phyloP scores from a whole-genome alignment of 2,797 vertebrate species.

The Mycteria americana region DNA sequence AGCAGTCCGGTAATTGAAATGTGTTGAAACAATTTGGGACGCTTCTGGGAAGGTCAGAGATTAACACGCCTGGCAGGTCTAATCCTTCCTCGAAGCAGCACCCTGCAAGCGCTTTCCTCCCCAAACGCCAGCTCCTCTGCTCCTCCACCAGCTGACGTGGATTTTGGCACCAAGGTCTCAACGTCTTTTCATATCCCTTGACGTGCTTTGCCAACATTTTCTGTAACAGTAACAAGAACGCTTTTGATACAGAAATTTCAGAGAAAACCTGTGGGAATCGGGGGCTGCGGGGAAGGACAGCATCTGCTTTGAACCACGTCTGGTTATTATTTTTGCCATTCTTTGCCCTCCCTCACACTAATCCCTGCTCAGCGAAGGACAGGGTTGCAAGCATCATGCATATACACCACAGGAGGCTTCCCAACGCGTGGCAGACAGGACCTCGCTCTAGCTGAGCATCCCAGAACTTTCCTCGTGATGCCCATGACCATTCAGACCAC shows the following conservation, averaged over 20 bases:
- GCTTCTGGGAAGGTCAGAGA: neutral
- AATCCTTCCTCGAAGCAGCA: neutral
- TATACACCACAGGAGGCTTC: neutral
- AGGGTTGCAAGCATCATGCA: accelerated
- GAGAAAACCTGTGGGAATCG: neutral
- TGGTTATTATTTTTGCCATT: neutral
- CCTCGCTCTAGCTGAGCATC: neutral
- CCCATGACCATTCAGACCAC: neutral
- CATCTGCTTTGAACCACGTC: neutral
- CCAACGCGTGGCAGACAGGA: accelerated
- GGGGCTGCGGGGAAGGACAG: neutral
- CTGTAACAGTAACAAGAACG: neutral
- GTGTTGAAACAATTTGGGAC: neutral
- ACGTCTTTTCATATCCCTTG: neutral
- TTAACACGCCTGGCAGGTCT: neutral
- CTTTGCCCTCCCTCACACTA: neutral
- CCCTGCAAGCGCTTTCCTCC: neutral
- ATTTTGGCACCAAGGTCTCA: neutral
- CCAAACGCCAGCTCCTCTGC: neutral
- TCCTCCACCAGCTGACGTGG: neutral
- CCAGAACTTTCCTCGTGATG: neutral
- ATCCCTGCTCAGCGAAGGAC: neutral
- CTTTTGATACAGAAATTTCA: neutral
- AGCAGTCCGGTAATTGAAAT: neutral
- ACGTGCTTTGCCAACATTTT: neutral